A percentile compares a stretch with the other conserved stretches of the same genome.
phyloP scores from a whole-genome alignment of 1,140 invertebrate species.

The Ceratitis capitata region DNA sequence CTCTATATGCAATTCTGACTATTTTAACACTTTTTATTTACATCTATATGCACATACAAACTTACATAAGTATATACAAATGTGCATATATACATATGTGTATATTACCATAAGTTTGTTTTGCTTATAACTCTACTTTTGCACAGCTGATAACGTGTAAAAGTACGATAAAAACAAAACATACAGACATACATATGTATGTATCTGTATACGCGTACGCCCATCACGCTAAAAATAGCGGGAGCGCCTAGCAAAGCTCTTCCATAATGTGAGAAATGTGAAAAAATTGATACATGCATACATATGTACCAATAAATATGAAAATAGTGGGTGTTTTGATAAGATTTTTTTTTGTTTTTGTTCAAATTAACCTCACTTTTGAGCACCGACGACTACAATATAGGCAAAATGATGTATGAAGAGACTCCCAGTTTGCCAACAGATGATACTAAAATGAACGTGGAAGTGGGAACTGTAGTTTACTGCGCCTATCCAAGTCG shows the following conservation, averaged over 20 bases:
- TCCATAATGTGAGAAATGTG: background rate
- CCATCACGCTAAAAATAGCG: conserved; percentile 15
- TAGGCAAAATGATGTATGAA: no score
- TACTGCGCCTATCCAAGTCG: no score
- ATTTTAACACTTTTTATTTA: background rate
- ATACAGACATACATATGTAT: no score
- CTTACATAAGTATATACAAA: background rate
- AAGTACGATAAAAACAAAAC: background rate
- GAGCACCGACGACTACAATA: no score
- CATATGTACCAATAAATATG: background rate
- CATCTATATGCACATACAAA: background rate
- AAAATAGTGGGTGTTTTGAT: background rate
- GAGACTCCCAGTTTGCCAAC: no score
- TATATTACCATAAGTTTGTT: no score
- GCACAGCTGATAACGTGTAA: conserved; percentile 18
- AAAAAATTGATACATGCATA: background rate
- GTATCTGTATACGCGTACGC: no score
- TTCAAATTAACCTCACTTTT: no score
- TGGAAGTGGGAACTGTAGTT: no score
- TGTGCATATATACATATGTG: background rate
- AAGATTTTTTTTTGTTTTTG: no score
- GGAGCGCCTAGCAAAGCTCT: background rate
- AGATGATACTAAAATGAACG: no score
- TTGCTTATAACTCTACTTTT: background rate
- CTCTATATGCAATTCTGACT: background rate